Evolutionary conservation across 2,113 vertebrate species (phyloP).

Genomic region (Larimichthys polyactis): DNA sequence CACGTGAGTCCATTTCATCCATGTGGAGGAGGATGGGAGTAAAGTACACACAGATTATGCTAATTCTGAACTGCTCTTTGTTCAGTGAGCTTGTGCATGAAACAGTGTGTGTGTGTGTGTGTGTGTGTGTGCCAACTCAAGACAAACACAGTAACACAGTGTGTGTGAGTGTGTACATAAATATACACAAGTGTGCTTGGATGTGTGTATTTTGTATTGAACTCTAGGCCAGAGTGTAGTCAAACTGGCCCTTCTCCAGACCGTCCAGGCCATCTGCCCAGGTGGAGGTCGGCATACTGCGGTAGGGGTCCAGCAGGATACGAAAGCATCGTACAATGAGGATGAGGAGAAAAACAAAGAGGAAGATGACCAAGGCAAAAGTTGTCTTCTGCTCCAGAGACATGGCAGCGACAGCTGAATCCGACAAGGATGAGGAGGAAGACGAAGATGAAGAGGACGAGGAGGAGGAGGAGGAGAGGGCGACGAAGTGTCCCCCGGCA

Average conservation of each 20-base stretch:
- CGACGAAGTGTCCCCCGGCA: slow-evolving; percentile 67
- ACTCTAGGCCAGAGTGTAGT: slow-evolving; percentile 66
- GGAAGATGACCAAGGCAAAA: slow-evolving; percentile 88
- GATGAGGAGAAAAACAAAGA: slow-evolving; percentile 89
- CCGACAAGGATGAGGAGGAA: slow-evolving; percentile 35
- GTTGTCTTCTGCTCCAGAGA: slow-evolving; percentile 90
- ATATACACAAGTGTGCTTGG: not conserved
- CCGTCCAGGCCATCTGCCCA: slow-evolving; percentile 89
- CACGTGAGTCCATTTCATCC: not conserved
- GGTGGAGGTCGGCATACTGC: slow-evolving; percentile 88
- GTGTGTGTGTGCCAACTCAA: not conserved
- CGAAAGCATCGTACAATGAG: slow-evolving; percentile 88
- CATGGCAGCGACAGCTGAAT: slow-evolving; percentile 78
- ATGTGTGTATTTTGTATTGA: slow-evolving; percentile 14
- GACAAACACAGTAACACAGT: not conserved
- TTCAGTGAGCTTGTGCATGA: slow-evolving; percentile 5
- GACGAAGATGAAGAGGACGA: slow-evolving; percentile 63
- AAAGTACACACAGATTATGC: not conserved
- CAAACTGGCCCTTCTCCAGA: slow-evolving; percentile 90
- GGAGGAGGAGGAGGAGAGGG: slow-evolving; percentile 74
- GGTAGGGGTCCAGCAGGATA: slow-evolving; percentile 89
- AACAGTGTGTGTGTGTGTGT: not conserved
- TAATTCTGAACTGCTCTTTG: not conserved
- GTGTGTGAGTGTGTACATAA: not conserved
- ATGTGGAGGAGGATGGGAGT: not conserved